phyloP scores from a whole-genome alignment of 2,113 vertebrate genomes.

The Vanacampus margaritifer region DNA sequence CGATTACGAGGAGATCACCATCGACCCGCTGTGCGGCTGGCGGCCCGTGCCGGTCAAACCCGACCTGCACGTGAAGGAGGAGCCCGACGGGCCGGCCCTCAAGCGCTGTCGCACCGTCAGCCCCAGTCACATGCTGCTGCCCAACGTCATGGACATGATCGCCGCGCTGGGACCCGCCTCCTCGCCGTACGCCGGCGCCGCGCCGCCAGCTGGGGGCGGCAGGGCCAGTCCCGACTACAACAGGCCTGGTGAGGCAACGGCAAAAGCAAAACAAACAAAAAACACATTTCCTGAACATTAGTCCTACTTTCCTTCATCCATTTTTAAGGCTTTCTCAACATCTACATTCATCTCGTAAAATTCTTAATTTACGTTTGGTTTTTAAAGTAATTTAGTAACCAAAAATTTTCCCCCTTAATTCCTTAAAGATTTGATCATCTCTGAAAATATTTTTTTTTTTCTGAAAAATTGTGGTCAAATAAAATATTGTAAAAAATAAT shows the following conservation, averaged over 20 bases:
- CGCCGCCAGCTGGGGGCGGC: conserved; percentile 50
- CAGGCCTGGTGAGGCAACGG: conserved; percentile 72
- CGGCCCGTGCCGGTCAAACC: conserved; percentile 89
- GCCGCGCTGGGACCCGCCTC: conserved; percentile 82
- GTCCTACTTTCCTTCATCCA: too few relatives aligned
- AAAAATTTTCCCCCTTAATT: too few relatives aligned
- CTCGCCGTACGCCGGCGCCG: conserved; percentile 64
- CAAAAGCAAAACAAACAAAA: too few relatives aligned
- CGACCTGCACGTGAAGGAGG: conserved; percentile 86
- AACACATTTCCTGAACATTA: too few relatives aligned
- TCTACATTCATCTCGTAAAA: too few relatives aligned
- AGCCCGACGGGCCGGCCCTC: conserved; percentile 81
- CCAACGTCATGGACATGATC: conserved; percentile 94
- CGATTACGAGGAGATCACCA: conserved; percentile 92
- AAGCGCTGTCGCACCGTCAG: conserved; percentile 90
- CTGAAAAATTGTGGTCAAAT: too few relatives aligned
- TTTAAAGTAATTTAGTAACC: too few relatives aligned
- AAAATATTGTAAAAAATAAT: too few relatives aligned
- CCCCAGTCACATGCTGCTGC: conserved; percentile 88
- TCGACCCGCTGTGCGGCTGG: conserved; percentile 92
- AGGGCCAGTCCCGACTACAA: conserved; percentile 69
- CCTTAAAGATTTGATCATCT: too few relatives aligned
- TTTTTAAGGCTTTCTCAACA: too few relatives aligned
- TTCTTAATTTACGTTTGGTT: too few relatives aligned
- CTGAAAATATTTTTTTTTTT: too few relatives aligned